phyloP scores from a whole-genome alignment of 2,888 invertebrate genomes.

The Conchocele bisecta region DNA sequence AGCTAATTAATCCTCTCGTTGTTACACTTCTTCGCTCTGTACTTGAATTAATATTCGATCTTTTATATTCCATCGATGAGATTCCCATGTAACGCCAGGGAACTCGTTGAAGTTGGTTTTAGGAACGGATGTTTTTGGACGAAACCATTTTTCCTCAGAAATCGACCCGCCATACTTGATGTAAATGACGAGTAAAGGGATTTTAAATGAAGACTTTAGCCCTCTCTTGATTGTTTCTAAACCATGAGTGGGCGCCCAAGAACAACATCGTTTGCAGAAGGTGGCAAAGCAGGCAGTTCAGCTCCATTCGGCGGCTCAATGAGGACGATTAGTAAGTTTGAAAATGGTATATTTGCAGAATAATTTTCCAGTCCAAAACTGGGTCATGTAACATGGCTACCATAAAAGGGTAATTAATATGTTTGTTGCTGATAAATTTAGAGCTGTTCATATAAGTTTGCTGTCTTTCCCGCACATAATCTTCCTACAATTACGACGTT shows the following conservation, averaged over 20 bases:
- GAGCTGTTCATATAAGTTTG: no score
- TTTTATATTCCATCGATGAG: no score
- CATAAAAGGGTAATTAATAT: constrained; percentile 23
- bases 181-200: constrained; percentile 60
- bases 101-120: no score
- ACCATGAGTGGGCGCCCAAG: constrained; percentile 79
- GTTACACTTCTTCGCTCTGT: no score
- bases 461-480: no score
- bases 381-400: constrained; percentile 57
- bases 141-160: constrained; percentile 35
- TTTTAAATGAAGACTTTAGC: constrained; percentile 54
- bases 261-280: constrained; percentile 80
- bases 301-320: constrained; percentile 77
- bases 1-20: no score
- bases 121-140: no score
- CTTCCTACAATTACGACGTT: no score
- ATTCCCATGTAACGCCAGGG: no score
- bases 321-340: constrained; percentile 77
- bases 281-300: constrained; percentile 76
- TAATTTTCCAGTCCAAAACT: constrained; percentile 46
- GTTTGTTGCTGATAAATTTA: no score
- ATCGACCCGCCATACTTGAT: constrained; percentile 65
- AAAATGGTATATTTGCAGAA: no score
- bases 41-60: no score
- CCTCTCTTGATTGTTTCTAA: constrained; percentile 55